Evolutionary conservation across 1,140 invertebrate species (phyloP).

Genomic region (Apis florea): DNA sequence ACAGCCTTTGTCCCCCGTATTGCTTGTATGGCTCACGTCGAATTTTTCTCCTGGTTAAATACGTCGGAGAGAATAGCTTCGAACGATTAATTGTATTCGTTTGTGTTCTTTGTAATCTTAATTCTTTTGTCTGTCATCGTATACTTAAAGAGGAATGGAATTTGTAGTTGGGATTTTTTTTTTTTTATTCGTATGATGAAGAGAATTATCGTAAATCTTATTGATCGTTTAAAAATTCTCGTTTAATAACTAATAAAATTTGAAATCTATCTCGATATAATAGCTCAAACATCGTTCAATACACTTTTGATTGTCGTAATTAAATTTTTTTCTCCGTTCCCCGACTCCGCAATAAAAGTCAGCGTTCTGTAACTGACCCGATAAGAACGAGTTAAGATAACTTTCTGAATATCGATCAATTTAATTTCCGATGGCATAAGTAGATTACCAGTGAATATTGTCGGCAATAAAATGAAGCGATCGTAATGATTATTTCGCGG

Average conservation of each 20-base stretch:
- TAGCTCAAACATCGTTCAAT: too few relatives aligned
- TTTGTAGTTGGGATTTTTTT: neutral
- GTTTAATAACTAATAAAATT: neutral
- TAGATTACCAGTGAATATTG: neutral
- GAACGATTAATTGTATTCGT: neutral
- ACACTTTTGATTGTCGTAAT: neutral
- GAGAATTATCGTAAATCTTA: neutral
- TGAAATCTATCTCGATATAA: neutral
- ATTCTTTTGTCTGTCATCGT: neutral
- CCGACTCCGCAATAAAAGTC: neutral
- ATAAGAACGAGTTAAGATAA: conserved; percentile 1
- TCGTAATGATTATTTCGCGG: neutral
- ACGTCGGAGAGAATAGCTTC: neutral
- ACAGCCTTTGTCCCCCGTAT: neutral
- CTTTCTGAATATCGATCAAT: neutral
- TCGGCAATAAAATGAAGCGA: neutral
- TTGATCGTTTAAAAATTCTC: neutral
- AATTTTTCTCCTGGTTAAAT: neutral
- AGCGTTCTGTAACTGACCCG: neutral
- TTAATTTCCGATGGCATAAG: neutral
- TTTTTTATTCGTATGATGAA: neutral
- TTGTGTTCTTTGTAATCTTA: neutral
- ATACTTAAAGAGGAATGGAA: neutral
- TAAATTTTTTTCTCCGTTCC: neutral
- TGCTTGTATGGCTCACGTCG: neutral